Evolutionary conservation across 1,140 invertebrate species (phyloP), one percentile per base, ranked within the genome.

Genomic region (Glomeris maerens): DNA sequence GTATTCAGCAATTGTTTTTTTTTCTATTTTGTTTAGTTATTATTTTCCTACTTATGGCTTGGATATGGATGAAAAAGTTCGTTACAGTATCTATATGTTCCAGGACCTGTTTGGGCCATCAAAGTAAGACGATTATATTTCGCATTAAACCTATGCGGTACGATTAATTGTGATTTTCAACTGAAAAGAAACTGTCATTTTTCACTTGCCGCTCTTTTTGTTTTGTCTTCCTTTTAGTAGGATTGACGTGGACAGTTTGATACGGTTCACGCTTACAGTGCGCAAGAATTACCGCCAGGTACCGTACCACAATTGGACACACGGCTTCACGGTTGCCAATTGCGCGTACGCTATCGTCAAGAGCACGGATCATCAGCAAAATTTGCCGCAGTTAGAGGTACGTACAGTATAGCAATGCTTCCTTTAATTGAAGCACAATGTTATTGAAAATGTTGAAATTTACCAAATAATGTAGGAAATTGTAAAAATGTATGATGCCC

Each of bases 321-420:
- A 89, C 61, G 85, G 82, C 0, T 89, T 86, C 72, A 78, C 80
- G 3, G 84, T 89, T 1, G 83, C 84, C 1, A 84, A 89, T 62
- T 76, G 79, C 10, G 83, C 85, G 75, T 88, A 82, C 59, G 75
- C 77, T 17, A 78, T 87, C 31, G 70, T 88, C 22, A 83, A 83
- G 61, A 69, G 66, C 45, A 62, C 69, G n/a, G n/a, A n/a, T n/a
- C n/a, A n/a, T n/a, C n/a, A n/a, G n/a, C n/a, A n/a, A n/a, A n/a
- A n/a, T n/a, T n/a, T n/a, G n/a, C n/a, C n/a, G n/a, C n/a, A n/a
- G n/a, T 66, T 74, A 36, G 79, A 81, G 71, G 78, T 78, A 61
- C 64, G 57, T 60, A 47, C 42, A 21, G 39, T 13, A 13, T 13
- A 55, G 25, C 7, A 14, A 22, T 42, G 7, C 20, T 21, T 13